Evolutionary conservation across 2,888 invertebrate species (phyloP), one percentile per base, ranked within the genome.

Genomic region (Agapostemon virescens): DNA sequence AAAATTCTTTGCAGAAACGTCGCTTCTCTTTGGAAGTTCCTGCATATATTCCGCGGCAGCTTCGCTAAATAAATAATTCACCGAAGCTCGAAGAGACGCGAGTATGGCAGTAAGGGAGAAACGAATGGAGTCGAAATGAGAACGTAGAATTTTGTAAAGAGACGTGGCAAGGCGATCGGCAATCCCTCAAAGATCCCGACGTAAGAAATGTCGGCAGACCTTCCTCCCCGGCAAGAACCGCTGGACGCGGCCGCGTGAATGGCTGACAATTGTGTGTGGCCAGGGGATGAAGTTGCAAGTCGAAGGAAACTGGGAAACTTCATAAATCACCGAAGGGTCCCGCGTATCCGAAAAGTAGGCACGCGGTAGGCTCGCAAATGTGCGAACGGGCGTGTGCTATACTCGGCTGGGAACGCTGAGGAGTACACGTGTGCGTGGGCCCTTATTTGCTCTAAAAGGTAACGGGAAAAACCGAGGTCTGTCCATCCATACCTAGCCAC

Each of bases 381-480:
- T 88, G 88, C 86, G 87, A 89, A 88, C 83, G 85, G 86, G 84
- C 87, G 87, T 81, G 85, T 88, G 87, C 83, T 86, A 64, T 75
- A 26, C 75, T 30, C 30, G 52, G 49, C 17, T 76, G 80, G 79
- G 81, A 84, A 88, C 84, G 79, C 78, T 74, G 79, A 71, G 66
- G 17, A 38, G 33, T 23, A 52, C 69, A 69, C 67, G 30, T 45
- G 64, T 64, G 33, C 71, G 58, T 63, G 55, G 70, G 70, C 75
- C 69, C 82, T 88, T 89, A 89, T 89, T 89, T 89, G 86, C 89
- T 85, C 84, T 80, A 78, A 88, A 88, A 84, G 87, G 86, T 82
- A 86, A 84, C 81, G 86, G 86, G 78, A 85, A 80, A 83, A 84
- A 80, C 79, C 77, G 64, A 61, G 58, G n/a, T 36, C 69, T 69